Conservation (phyloP, 2,113 vertebrate genomes). For the Bubo scandiacus region DNA sequence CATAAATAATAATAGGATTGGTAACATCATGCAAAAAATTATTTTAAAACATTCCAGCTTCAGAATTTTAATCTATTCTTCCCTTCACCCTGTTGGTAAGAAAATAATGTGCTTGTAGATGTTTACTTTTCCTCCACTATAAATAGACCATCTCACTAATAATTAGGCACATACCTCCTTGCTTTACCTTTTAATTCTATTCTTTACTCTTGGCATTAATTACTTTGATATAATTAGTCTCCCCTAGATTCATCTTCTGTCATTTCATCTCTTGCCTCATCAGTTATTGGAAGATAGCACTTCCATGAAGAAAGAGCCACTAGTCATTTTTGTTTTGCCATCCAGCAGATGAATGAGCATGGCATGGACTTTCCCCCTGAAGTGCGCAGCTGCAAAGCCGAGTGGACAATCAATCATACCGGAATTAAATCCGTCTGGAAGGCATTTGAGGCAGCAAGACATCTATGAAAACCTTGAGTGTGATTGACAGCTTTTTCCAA, state of each 20-base stretch:
- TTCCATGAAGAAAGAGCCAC: slow-evolving; percentile 11
- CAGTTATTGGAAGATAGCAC: slow-evolving; percentile 46
- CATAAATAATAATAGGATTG: not conserved
- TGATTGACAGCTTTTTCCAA: slow-evolving; percentile 40
- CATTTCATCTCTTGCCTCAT: slow-evolving; percentile 52
- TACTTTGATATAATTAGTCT: slow-evolving; percentile 36
- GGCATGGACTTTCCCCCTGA: slow-evolving; percentile 14
- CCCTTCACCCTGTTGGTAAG: not conserved
- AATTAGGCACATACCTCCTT: not conserved
- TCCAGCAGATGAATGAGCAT: slow-evolving; percentile 31
- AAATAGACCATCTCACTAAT: not conserved
- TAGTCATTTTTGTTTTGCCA: not conserved
- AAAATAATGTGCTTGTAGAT: not conserved
- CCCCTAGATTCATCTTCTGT: not conserved
- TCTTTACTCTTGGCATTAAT: slow-evolving; percentile 28
- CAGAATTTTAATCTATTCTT: not conserved
- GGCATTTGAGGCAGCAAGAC: slow-evolving; percentile 53
- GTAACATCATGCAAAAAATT: not conserved
- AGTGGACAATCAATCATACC: slow-evolving; percentile 43
- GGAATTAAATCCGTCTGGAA: slow-evolving; percentile 71
- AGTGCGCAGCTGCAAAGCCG: slow-evolving; percentile 15
- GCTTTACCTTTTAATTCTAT: not conserved
- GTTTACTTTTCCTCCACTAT: not conserved
- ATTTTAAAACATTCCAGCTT: not conserved
- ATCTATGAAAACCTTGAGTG: not conserved